phyloP scores from a whole-genome alignment of 2,113 vertebrate species.

The Rhabdornis inornatus region DNA sequence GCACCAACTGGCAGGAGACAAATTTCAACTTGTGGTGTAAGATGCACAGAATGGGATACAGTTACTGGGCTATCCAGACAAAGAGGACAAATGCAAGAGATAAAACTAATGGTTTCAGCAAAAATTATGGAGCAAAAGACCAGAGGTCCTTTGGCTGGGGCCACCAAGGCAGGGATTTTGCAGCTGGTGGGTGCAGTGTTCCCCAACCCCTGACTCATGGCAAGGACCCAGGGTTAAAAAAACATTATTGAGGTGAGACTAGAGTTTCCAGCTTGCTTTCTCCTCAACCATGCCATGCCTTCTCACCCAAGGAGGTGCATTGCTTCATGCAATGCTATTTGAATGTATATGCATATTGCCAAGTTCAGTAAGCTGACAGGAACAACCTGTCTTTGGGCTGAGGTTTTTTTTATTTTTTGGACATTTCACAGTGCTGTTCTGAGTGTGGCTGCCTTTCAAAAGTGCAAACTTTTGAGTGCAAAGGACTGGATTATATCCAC shows the following conservation, averaged over 20 bases:
- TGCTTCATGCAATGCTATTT: not conserved
- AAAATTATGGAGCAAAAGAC: not conserved
- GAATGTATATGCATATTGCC: not conserved
- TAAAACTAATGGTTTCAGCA: not conserved
- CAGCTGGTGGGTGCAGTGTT: not conserved
- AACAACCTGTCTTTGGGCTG: not conserved
- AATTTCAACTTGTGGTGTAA: not conserved
- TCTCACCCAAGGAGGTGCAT: not conserved
- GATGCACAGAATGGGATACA: not conserved
- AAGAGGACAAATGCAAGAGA: not conserved
- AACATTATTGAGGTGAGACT: not conserved
- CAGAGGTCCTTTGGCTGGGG: not conserved
- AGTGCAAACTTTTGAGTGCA: not conserved
- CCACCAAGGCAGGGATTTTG: not conserved
- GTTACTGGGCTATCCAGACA: not conserved
- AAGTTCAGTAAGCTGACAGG: not conserved
- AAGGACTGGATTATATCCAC: not conserved
- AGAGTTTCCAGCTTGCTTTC: not conserved
- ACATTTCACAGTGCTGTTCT: not conserved
- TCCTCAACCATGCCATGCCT: rapidly evolving
- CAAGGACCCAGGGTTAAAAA: not conserved
- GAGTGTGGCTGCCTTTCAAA: not conserved
- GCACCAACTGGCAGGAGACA: not conserved
- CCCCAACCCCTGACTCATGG: not conserved
- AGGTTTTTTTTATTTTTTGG: not conserved